Evolutionary conservation across 2,113 vertebrate genomes (phyloP).

Genomic region (Menidia beryllina): DNA sequence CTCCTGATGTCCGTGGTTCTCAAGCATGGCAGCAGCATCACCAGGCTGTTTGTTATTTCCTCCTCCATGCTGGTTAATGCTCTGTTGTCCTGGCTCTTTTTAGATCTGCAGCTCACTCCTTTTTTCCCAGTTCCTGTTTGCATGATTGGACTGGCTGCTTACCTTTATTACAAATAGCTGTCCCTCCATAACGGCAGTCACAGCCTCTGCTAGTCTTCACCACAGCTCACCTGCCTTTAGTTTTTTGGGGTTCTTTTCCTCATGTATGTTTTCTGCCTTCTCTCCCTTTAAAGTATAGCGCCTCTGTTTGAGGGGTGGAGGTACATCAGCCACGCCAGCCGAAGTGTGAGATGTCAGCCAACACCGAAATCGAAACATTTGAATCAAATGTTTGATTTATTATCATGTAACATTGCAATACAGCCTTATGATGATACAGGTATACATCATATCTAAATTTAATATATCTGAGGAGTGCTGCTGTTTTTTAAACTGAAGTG

Average conservation of each 20-base stretch:
- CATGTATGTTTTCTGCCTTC: conserved; percentile 33
- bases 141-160: conserved; percentile 87
- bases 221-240: neutral
- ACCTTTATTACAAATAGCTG: conserved; percentile 87
- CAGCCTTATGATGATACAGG: conserved; percentile 9
- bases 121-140: conserved; percentile 85
- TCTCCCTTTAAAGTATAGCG: conserved; percentile 4
- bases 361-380: neutral
- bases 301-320: neutral
- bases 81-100: conserved; percentile 84
- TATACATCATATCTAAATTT: conserved; percentile 9
- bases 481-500: conserved; percentile 32
- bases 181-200: neutral
- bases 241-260: conserved; percentile 23
- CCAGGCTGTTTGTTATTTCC: conserved; percentile 93
- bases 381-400: conserved; percentile 5
- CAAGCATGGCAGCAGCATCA: conserved; percentile 95
- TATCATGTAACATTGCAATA: conserved; percentile 12
- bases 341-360: conserved; percentile 4
- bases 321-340: neutral
- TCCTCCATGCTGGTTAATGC: conserved; percentile 93
- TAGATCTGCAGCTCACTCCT: conserved; percentile 88
- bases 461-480: conserved; percentile 40
- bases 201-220: neutral
- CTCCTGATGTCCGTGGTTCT: conserved; percentile 94